Base-by-base conservation (phyloP, 2,113 vertebrate species). In the Alethe diademata region DNA sequence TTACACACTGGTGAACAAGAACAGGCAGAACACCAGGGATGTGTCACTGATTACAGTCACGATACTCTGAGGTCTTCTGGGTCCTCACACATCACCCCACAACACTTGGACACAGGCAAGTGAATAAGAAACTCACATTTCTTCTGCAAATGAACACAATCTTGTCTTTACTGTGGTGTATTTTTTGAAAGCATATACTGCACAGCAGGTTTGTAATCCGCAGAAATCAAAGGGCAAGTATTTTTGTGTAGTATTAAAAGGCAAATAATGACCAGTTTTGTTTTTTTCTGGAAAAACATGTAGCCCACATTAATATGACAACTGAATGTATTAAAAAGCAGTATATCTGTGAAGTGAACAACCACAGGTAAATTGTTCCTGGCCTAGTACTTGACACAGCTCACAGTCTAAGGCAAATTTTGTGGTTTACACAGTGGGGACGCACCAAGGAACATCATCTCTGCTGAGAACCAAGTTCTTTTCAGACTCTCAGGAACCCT, bases 231-330 rank as follows among this genome's bases (percentile, higher is more conserved):
- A 51, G 60, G 67, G 48, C 50, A 93, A 64, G 60, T 78, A 79
- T 72, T 94, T 94, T 94, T 95, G 74, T 50, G 69, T 11, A 93
- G 78, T 91, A 88, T n/a, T 60, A 94, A 69, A 86, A 89, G 83
- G 54, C 95, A 94, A 95, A 65, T 67, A 92, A 83, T 78, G 91
- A 57, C 35, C 71, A 80, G 84, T 76, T 14, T 45, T 45, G 18
- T 36, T 95, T 93, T 31, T 33, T 28, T 35, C 31, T 19, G 8
- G 60, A 70, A 83, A 73, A 94, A 69, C 51, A 86, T 23, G 33
- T 45, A 60, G 12, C 12, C 23, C n/a, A 31, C 17, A 22, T 75
- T 88, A 66, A 19, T 20, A 93, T 57, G 51, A 66, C 92, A 93
- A 72, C 33, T 74, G 94, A 69, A 74, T 19, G 22, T 5, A 91